phyloP scores from a whole-genome alignment of 2,113 vertebrate species.

The Uropsilus gracilis region DNA sequence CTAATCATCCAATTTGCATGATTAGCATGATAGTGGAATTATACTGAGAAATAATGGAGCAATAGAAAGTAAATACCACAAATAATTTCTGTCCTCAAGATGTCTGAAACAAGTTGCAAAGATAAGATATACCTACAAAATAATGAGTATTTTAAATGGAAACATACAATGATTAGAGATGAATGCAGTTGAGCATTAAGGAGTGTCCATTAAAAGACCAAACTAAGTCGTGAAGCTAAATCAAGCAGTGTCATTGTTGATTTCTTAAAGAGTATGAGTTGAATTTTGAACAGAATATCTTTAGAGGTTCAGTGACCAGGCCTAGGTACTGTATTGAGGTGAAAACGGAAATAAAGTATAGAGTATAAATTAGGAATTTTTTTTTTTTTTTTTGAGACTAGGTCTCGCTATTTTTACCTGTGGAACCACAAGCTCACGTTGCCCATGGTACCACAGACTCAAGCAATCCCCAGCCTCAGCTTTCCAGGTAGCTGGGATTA shows the following conservation, averaged over 20 bases:
- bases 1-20: neutral
- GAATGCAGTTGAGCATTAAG: neutral
- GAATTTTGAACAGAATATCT: slow-evolving; percentile 24
- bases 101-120: neutral
- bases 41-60: neutral
- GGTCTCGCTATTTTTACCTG: too few species aligned
- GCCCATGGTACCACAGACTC: too few species aligned
- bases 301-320: neutral
- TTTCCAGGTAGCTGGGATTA: too few species aligned
- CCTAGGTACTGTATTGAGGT: neutral
- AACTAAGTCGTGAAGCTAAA: neutral
- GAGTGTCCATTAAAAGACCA: neutral
- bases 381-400: too few species aligned
- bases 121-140: neutral
- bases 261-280: neutral
- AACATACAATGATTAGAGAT: neutral
- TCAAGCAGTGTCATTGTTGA: neutral
- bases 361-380: neutral
- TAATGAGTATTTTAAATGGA: neutral
- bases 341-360: neutral
- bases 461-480: too few species aligned
- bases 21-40: slow-evolving; percentile 6
- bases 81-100: neutral
- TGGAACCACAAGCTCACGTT: too few species aligned
- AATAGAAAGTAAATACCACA: neutral